Evolutionary conservation across 2,797 vertebrate species (phyloP).

Genomic region (Urophycis tenuis): DNA sequence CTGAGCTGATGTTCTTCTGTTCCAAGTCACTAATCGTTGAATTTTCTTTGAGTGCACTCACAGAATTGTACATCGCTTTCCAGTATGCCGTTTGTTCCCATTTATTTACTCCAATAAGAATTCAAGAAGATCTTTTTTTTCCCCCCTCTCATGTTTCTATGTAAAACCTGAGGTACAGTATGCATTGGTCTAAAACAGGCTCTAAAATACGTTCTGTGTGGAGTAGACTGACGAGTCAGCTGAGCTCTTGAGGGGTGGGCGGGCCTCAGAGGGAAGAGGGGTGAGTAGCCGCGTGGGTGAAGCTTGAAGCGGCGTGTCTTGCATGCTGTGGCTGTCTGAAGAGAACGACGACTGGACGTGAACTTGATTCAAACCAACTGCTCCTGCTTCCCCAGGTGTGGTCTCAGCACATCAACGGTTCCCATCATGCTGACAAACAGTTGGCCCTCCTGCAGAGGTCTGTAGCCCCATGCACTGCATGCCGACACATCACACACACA

Average conservation of each 20-base stretch:
- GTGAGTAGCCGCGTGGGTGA: too few species aligned
- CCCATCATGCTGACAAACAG: conserved; percentile 65
- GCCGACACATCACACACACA: too few species aligned
- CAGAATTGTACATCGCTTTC: neutral
- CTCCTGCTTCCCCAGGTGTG: conserved; percentile 56
- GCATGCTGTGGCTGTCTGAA: neutral
- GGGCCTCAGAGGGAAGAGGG: too few species aligned
- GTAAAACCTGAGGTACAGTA: neutral
- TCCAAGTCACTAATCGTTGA: neutral
- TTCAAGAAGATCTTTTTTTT: neutral
- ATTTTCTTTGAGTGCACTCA: neutral
- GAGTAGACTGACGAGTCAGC: too few species aligned
- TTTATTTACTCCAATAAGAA: neutral
- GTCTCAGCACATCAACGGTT: conserved; percentile 56
- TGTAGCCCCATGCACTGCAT: too few species aligned
- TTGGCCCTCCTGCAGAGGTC: conserved; percentile 63
- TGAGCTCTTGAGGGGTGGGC: too few species aligned
- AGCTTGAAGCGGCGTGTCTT: neutral
- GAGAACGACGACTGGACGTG: neutral
- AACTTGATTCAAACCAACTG: neutral
- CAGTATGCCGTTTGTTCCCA: neutral
- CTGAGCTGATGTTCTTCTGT: too few species aligned
- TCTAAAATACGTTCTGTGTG: too few species aligned
- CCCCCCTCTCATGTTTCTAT: neutral
- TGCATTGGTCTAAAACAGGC: too few species aligned